phyloP scores from a whole-genome alignment of 2,797 vertebrate genomes.

The Gymnodraco acuticeps region DNA sequence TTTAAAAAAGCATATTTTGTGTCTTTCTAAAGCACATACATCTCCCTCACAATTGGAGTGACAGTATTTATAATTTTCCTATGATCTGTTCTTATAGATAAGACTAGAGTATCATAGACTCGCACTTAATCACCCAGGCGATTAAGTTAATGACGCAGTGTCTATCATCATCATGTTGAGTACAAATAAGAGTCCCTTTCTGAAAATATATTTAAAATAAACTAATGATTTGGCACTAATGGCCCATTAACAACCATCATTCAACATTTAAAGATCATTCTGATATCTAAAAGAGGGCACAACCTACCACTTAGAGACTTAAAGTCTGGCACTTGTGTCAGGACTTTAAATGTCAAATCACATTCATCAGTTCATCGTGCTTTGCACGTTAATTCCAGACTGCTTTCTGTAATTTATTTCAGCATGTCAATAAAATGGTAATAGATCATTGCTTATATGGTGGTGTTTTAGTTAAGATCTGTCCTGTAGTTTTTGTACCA shows the following conservation, averaged over 20 bases:
- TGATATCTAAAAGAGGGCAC: background rate
- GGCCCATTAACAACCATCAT: background rate
- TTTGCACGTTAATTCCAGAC: conserved; percentile 43
- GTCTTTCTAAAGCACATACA: background rate
- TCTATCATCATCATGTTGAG: conserved; percentile 4
- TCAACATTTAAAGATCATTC: conserved; percentile 1
- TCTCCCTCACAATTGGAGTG: background rate
- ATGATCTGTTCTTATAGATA: conserved; percentile 4
- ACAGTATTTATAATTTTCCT: conserved; percentile 3
- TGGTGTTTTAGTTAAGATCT: conserved; percentile 47
- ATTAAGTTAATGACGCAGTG: conserved; percentile 18
- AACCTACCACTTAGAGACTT: background rate
- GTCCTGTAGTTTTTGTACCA: conserved; percentile 36
- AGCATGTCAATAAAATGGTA: conserved; percentile 54
- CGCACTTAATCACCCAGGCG: conserved; percentile 15
- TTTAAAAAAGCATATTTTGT: background rate
- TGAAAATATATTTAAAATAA: background rate
- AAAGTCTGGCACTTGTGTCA: conserved; percentile 4
- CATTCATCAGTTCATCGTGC: conserved; percentile 24
- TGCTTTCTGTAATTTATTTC: conserved; percentile 51
- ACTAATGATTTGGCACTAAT: conserved; percentile 4
- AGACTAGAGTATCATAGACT: background rate
- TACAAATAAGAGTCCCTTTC: conserved; percentile 17
- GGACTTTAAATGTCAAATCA: conserved; percentile 9
- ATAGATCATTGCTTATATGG: conserved; percentile 47